Evolutionary conservation across 1,140 invertebrate genomes (phyloP).

Genomic region (Hesperophylax magnus): DNA sequence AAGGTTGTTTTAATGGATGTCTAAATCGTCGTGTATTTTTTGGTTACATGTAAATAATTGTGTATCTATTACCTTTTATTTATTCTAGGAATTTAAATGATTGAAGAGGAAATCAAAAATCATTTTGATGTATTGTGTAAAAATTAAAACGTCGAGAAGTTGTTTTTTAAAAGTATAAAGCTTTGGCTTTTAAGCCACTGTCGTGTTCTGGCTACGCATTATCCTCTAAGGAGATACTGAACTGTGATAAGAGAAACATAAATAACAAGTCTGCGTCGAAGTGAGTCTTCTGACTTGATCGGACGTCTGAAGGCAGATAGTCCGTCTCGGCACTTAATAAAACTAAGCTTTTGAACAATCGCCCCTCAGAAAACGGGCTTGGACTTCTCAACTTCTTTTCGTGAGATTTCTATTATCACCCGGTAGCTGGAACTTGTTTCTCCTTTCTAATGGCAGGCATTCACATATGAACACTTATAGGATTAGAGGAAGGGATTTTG

Average conservation of each 20-base stretch:
- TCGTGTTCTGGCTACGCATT: conserved; percentile 36
- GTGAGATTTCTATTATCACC: not conserved
- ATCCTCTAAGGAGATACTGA: conserved; percentile 39
- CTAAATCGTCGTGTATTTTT: no score
- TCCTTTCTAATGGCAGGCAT: not conserved
- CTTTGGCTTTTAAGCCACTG: conserved; percentile 31
- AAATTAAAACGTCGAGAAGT: no score
- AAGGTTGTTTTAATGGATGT: no score
- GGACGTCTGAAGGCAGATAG: conserved; percentile 1
- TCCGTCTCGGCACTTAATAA: conserved; percentile 14
- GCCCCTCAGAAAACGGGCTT: not conserved
- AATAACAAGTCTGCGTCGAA: conserved; percentile 29
- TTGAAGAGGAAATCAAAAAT: no score
- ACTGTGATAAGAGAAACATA: conserved; percentile 29
- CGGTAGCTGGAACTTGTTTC: not conserved
- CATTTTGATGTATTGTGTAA: no score
- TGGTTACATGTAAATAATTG: no score
- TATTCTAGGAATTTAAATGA: no score
- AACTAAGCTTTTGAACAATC: conserved; percentile 1
- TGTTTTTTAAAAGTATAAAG: not conserved
- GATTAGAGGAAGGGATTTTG: conserved; percentile 55
- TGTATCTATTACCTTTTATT: no score
- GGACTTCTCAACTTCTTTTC: not conserved
- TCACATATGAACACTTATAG: conserved; percentile 52
- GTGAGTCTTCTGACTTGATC: conserved; percentile 10